Conservation (phyloP, 2,888 invertebrate species). For the Plemyria rubiginata region DNA sequence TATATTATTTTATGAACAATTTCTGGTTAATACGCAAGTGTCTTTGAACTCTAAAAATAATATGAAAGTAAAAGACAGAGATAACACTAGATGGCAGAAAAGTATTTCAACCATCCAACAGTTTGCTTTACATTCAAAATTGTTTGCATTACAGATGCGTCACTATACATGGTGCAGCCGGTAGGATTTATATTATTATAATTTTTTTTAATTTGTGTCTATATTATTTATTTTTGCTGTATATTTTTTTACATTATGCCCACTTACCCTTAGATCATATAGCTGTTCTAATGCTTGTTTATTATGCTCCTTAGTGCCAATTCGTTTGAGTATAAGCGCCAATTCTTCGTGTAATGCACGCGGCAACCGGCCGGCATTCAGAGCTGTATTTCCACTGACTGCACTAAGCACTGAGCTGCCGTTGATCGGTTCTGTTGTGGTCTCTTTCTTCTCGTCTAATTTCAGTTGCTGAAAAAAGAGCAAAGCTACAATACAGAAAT, state of each 20-base stretch:
- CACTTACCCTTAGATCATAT: slow-evolving; percentile 84
- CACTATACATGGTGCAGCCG: not conserved
- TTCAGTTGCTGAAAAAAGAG: slow-evolving; percentile 71
- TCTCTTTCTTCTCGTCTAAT: slow-evolving; percentile 84
- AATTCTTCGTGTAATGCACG: slow-evolving; percentile 93
- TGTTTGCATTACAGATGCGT: too few relatives aligned
- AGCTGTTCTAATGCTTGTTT: slow-evolving; percentile 91
- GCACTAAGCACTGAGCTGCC: slow-evolving; percentile 79
- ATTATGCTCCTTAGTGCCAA: slow-evolving; percentile 94
- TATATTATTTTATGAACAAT: too few relatives aligned
- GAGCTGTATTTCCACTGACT: slow-evolving; percentile 68
- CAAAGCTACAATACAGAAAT: not conserved
- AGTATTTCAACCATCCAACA: too few relatives aligned
- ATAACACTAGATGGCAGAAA: too few relatives aligned
- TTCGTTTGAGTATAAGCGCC: slow-evolving; percentile 95
- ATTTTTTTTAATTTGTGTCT: not conserved
- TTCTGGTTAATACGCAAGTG: too few relatives aligned
- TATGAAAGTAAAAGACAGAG: too few relatives aligned
- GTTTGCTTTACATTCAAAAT: too few relatives aligned
- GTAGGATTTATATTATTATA: not conserved
- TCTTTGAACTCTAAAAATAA: too few relatives aligned
- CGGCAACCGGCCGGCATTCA: slow-evolving; percentile 82
- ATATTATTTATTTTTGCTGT: not conserved
- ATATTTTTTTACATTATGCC: not conserved
- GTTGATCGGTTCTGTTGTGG: slow-evolving; percentile 62